Evolutionary conservation across 2,113 vertebrate species (phyloP).

Genomic region (human): DNA sequence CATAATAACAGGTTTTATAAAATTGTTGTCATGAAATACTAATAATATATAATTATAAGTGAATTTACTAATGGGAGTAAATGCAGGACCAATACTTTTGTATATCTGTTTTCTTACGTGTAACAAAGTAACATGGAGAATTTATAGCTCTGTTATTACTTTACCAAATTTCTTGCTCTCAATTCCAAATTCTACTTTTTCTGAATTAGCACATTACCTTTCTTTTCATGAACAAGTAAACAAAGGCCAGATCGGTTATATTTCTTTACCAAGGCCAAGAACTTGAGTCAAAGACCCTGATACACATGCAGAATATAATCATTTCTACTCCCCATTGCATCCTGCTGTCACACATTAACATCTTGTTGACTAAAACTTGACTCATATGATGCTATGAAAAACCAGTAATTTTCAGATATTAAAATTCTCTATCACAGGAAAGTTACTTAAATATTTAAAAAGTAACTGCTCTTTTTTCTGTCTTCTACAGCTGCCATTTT

Average conservation of each 20-base stretch:
- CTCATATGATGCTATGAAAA: not conserved
- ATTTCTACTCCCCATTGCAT: accelerated
- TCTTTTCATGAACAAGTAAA: not conserved
- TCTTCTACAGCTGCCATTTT: not conserved
- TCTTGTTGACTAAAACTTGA: not conserved
- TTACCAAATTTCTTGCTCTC: not conserved
- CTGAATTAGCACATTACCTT: not conserved
- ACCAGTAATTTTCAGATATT: not conserved
- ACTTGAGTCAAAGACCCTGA: not conserved
- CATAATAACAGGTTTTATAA: not conserved
- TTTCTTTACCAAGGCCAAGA: not conserved
- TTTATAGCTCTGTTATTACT: not conserved
- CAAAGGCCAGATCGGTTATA: not conserved
- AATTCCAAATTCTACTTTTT: not conserved
- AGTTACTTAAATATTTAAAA: not conserved
- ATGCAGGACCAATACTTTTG: not conserved
- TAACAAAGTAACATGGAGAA: not conserved
- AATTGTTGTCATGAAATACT: not conserved
- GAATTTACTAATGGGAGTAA: not conserved
- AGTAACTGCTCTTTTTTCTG: not conserved
- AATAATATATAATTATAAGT: not conserved
- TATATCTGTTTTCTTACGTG: not conserved
- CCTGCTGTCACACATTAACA: not conserved
- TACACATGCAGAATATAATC: no score
- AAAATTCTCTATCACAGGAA: not conserved